Percentiles rank a stretch among this genome's conserved stretches.
phyloP scores from a whole-genome alignment of 2,797 vertebrate genomes.

The Gouania willdenowi region DNA sequence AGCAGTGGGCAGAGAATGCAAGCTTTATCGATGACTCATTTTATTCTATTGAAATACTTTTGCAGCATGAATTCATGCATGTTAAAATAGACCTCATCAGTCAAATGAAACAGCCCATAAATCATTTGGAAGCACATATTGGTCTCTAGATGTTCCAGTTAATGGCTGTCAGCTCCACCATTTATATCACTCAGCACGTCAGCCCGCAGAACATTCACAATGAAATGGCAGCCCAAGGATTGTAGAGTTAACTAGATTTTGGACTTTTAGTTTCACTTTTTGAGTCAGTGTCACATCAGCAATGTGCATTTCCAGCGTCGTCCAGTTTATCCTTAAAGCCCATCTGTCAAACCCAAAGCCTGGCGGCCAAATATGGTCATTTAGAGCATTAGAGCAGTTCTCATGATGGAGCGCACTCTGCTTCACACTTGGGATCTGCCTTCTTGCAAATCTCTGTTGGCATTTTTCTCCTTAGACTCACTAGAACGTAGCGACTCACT shows the following conservation, averaged over 20 bases:
- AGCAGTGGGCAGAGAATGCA: not conserved
- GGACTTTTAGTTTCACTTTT: constrained; percentile 16
- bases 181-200: constrained; percentile 10
- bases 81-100: not conserved
- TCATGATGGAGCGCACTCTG: too few relatives aligned
- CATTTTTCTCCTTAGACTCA: too few relatives aligned
- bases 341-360: too few relatives aligned
- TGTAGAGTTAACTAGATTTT: not conserved
- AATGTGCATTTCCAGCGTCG: too few relatives aligned
- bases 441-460: too few relatives aligned
- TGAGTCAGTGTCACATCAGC: constrained; percentile 29
- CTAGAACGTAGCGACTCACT: too few relatives aligned
- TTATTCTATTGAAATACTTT: not conserved
- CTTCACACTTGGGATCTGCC: too few relatives aligned
- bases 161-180: not conserved
- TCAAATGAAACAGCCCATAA: not conserved
- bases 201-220: constrained; percentile 2
- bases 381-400: too few relatives aligned
- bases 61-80: not conserved
- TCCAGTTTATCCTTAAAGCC: too few relatives aligned
- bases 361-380: too few relatives aligned
- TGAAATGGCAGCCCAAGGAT: constrained; percentile 9
- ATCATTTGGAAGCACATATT: not conserved
- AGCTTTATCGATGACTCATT: not conserved
- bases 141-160: not conserved